Conservation (phyloP, 2,113 vertebrate genomes). For the Archocentrus centrarchus region DNA sequence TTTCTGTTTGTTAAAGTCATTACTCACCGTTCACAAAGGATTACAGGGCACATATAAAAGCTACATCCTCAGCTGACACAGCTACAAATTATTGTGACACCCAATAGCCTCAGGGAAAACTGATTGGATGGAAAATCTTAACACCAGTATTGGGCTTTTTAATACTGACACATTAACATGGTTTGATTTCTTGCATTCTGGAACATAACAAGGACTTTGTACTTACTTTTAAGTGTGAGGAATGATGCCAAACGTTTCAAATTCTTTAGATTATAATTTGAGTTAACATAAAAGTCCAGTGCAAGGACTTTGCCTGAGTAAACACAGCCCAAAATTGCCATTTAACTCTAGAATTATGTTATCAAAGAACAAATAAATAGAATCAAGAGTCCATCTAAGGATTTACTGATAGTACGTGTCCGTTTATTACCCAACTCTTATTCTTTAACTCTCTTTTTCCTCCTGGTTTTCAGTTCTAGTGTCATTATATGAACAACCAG, state of each 20-base stretch:
- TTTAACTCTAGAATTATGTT: not conserved
- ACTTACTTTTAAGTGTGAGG: not conserved
- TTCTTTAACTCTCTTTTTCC: not conserved
- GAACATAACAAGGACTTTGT: not conserved
- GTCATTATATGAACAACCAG: slow-evolving; percentile 91
- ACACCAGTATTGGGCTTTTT: not conserved
- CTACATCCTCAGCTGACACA: not conserved
- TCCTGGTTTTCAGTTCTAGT: slow-evolving; percentile 86
- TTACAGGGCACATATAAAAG: not conserved
- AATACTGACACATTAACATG: not conserved
- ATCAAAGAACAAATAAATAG: not conserved
- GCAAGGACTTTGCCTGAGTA: not conserved
- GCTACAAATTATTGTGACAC: not conserved
- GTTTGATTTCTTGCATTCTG: not conserved
- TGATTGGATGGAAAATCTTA: not conserved
- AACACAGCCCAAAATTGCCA: not conserved
- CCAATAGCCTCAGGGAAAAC: not conserved
- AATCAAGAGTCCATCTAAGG: not conserved
- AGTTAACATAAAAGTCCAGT: not conserved
- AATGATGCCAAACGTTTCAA: not conserved
- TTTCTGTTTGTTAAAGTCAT: not conserved
- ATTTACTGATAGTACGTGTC: not conserved
- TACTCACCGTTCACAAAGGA: not conserved
- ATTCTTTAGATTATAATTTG: not conserved
- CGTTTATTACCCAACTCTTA: not conserved